Conservation (phyloP, 2,113 vertebrate genomes). For the Anthoscopus minutus region DNA sequence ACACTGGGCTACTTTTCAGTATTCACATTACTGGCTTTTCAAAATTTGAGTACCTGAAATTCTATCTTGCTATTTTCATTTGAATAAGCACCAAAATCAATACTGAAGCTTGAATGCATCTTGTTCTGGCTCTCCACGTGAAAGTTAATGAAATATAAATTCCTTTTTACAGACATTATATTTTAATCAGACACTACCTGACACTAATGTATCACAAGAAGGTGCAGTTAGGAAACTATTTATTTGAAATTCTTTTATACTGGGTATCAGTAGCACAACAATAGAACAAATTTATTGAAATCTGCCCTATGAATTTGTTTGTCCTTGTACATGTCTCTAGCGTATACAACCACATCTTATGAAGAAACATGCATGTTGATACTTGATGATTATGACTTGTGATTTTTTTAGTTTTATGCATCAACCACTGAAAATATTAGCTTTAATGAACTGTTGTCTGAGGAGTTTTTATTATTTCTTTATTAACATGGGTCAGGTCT, state of each 20-base stretch:
- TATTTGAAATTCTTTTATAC: not conserved
- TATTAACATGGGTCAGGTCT: not conserved
- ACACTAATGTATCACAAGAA: not conserved
- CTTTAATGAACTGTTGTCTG: not conserved
- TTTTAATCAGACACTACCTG: not conserved
- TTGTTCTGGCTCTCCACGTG: not conserved
- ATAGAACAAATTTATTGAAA: not conserved
- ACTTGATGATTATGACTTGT: constrained; percentile 13
- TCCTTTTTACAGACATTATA: not conserved
- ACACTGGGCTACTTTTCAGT: not conserved
- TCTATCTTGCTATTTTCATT: not conserved
- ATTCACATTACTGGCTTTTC: not conserved
- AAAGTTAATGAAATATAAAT: not conserved
- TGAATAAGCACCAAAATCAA: not conserved
- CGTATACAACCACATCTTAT: not conserved
- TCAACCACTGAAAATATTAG: constrained; percentile 21
- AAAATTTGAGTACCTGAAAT: not conserved
- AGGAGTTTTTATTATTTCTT: not conserved
- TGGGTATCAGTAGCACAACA: not conserved
- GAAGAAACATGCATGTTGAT: constrained; percentile 9
- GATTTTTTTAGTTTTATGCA: constrained; percentile 17
- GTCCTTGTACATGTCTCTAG: not conserved
- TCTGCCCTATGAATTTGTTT: not conserved
- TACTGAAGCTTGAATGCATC: not conserved
- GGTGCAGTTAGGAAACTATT: not conserved